Evolutionary conservation across 2,113 vertebrate genomes (phyloP).

Genomic region (Reinhardtius hippoglossoides): DNA sequence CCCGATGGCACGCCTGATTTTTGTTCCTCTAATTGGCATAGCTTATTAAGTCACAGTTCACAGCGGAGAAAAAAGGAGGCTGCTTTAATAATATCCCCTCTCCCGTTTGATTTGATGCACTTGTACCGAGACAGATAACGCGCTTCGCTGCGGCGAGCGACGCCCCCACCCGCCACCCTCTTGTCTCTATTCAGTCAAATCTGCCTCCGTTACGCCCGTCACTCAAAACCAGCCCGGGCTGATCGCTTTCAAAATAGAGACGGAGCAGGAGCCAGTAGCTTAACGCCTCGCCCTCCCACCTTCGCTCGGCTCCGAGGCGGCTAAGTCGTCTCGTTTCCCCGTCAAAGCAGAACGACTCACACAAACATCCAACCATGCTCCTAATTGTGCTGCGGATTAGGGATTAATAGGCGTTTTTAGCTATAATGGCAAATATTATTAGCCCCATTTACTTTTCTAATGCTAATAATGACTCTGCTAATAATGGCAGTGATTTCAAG

Average conservation of each 20-base stretch:
- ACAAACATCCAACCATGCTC: slow-evolving; percentile 74
- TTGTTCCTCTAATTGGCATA: slow-evolving; percentile 81
- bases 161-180: slow-evolving; percentile 69
- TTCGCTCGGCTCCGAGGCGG: slow-evolving; percentile 56
- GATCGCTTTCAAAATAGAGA: slow-evolving; percentile 79
- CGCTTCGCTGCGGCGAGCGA: slow-evolving; percentile 43
- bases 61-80: slow-evolving; percentile 60
- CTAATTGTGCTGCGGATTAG: slow-evolving; percentile 84
- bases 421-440: slow-evolving; percentile 85
- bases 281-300: slow-evolving; percentile 73
- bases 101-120: slow-evolving; percentile 78
- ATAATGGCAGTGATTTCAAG: slow-evolving; percentile 80
- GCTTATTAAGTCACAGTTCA: slow-evolving; percentile 83
- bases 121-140: slow-evolving; percentile 79
- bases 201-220: slow-evolving; percentile 79
- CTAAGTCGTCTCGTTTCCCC: slow-evolving; percentile 66
- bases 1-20: slow-evolving; percentile 76
- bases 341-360: slow-evolving; percentile 71
- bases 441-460: slow-evolving; percentile 82
- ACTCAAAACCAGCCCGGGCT: slow-evolving; percentile 73
- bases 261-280: slow-evolving; percentile 73
- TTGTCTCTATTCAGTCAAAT: slow-evolving; percentile 82
- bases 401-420: slow-evolving; percentile 84
- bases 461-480: slow-evolving; percentile 83
- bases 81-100: slow-evolving; percentile 80